phyloP scores from a whole-genome alignment of 2,888 invertebrate genomes.

The Osmoderma eremita region DNA sequence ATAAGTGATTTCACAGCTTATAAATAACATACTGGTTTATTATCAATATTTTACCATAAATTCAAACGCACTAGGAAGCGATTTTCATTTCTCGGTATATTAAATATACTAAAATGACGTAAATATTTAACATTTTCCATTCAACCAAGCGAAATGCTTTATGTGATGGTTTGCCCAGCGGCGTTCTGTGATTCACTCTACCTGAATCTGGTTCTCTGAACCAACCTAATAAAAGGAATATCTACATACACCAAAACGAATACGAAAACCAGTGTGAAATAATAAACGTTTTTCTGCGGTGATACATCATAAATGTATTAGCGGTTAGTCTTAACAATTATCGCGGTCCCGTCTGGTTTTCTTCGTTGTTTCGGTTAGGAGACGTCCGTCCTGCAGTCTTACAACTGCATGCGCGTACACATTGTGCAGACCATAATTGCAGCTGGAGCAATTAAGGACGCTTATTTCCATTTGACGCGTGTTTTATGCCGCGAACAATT shows the following conservation, averaged over 20 bases:
- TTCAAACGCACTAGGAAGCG: background rate
- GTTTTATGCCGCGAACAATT: slow-evolving; percentile 29
- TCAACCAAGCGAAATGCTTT: slow-evolving; percentile 8
- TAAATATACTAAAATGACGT: slow-evolving; percentile 16
- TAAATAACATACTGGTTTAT: too few relatives aligned
- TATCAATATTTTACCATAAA: too few relatives aligned
- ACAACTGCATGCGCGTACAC: background rate
- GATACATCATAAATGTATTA: slow-evolving; percentile 24
- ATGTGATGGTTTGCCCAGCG: background rate
- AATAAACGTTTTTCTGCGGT: slow-evolving; percentile 21
- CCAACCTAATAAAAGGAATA: slow-evolving; percentile 28
- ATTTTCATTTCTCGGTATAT: background rate
- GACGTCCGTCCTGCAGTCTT: background rate
- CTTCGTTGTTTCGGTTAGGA: slow-evolving; percentile 7
- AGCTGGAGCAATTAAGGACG: slow-evolving; percentile 15
- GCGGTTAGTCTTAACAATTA: slow-evolving; percentile 26
- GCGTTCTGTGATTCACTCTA: slow-evolving; percentile 20
- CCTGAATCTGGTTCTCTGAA: slow-evolving; percentile 29
- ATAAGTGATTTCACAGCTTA: too few relatives aligned
- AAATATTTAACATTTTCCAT: slow-evolving; percentile 12
- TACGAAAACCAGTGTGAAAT: slow-evolving; percentile 14
- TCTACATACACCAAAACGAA: slow-evolving; percentile 33
- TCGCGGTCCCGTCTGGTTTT: slow-evolving; percentile 12
- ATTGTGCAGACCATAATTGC: slow-evolving; percentile 20
- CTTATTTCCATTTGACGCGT: slow-evolving; percentile 29